phyloP scores from a whole-genome alignment of 2,797 vertebrate species.

The Dermochelys coriacea region DNA sequence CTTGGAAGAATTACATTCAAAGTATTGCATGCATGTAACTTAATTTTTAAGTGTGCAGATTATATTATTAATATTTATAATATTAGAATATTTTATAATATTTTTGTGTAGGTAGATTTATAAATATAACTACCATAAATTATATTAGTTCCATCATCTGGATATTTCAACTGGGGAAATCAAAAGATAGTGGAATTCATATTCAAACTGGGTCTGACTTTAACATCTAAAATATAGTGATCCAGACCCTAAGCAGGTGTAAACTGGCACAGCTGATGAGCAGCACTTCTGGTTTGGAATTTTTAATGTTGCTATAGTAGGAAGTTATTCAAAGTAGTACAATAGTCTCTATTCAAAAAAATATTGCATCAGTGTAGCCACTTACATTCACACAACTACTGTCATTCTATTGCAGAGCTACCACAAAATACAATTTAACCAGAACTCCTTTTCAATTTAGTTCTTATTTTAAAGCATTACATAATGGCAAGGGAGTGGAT shows the following conservation, averaged over 20 bases:
- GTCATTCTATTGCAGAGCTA: background rate
- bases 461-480: background rate
- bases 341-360: background rate
- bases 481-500: background rate
- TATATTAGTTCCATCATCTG: background rate
- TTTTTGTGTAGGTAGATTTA: background rate
- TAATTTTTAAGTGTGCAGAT: background rate
- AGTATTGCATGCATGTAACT: background rate
- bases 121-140: rapidly evolving
- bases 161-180: background rate
- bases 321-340: background rate
- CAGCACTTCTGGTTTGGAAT: background rate
- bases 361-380: background rate
- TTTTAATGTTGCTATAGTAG: background rate
- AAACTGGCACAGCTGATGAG: rapidly evolving
- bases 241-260: background rate
- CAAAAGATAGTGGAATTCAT: background rate
- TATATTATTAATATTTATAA: background rate
- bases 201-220: background rate
- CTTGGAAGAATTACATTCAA: background rate
- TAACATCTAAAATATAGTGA: background rate
- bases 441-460: background rate
- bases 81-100: background rate
- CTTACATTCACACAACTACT: background rate
- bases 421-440: background rate